phyloP scores from a whole-genome alignment of 2,888 invertebrate species.

The Nomada goodeniana region DNA sequence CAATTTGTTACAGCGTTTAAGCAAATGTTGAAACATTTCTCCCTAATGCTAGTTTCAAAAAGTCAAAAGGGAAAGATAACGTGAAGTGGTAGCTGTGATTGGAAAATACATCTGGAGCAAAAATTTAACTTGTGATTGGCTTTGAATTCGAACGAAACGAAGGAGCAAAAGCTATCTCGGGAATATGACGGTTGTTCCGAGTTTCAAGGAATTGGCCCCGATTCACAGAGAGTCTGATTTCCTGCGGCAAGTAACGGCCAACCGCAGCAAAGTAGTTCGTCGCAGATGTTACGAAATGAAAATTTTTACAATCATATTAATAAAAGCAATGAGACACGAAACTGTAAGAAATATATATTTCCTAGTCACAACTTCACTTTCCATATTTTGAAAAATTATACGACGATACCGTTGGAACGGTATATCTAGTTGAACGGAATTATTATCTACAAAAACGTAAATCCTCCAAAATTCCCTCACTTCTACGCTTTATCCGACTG shows the following conservation, averaged over 20 bases:
- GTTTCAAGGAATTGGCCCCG: conserved; percentile 46
- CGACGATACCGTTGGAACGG: neutral
- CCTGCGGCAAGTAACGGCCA: conserved; percentile 43
- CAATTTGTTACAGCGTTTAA: no score
- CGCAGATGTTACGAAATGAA: conserved; percentile 50
- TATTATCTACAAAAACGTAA: neutral
- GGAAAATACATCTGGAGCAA: conserved; percentile 17
- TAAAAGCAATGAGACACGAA: conserved; percentile 7
- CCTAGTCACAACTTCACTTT: neutral
- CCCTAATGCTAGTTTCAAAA: no score
- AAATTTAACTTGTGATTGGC: conserved; percentile 15
- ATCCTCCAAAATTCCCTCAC: neutral
- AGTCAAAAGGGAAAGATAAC: no score
- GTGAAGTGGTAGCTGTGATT: neutral
- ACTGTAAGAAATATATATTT: neutral
- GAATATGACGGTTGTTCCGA: conserved; percentile 41
- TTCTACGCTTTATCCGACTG: no score
- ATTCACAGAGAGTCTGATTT: conserved; percentile 34
- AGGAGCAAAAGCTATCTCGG: conserved; percentile 38
- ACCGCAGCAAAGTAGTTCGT: conserved; percentile 39
- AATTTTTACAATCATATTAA: conserved; percentile 48
- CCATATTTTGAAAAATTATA: neutral
- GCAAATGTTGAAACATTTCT: no score
- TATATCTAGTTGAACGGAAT: neutral
- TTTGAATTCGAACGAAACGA: conserved; percentile 42